Evolutionary conservation across 2,113 vertebrate species (phyloP).

Genomic region (Archilochus colubris): DNA sequence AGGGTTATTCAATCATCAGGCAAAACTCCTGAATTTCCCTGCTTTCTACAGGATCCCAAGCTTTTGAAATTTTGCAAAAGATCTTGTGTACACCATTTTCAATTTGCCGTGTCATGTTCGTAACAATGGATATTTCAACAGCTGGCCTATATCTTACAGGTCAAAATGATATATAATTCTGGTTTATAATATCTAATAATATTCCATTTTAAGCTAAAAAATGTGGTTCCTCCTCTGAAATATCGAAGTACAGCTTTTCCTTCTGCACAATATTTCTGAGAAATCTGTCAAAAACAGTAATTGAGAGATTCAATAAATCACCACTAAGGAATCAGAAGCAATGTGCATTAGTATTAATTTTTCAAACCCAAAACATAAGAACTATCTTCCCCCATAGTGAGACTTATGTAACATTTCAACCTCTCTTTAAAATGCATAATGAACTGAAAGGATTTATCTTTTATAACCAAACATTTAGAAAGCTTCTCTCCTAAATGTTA

Average conservation of each 20-base stretch:
- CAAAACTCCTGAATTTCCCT: not conserved
- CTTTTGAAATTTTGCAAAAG: not conserved
- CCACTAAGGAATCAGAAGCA: not conserved
- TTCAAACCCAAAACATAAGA: not conserved
- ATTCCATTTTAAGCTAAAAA: not conserved
- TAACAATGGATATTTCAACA: not conserved
- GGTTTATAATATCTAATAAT: not conserved
- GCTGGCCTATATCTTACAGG: not conserved
- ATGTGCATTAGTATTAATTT: not conserved
- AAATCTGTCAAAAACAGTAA: not conserved
- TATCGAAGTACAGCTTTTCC: not conserved
- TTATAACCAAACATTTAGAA: slow-evolving; percentile 7
- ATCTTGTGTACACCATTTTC: not conserved
- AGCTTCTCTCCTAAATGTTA: not conserved
- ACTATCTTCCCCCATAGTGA: not conserved
- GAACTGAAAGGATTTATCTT: slow-evolving; percentile 17
- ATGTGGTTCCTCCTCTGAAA: not conserved
- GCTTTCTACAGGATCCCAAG: not conserved
- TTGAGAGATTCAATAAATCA: not conserved
- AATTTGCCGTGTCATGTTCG: not conserved
- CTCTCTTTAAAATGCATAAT: not conserved
- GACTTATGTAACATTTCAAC: not conserved
- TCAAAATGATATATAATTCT: not conserved
- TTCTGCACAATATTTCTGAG: not conserved
- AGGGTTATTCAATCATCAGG: not conserved